A percentile compares a stretch with the other conserved stretches of the same genome.
Evolutionary conservation across 2,888 invertebrate genomes (phyloP).

Genomic region (Seira sanloemensis): DNA sequence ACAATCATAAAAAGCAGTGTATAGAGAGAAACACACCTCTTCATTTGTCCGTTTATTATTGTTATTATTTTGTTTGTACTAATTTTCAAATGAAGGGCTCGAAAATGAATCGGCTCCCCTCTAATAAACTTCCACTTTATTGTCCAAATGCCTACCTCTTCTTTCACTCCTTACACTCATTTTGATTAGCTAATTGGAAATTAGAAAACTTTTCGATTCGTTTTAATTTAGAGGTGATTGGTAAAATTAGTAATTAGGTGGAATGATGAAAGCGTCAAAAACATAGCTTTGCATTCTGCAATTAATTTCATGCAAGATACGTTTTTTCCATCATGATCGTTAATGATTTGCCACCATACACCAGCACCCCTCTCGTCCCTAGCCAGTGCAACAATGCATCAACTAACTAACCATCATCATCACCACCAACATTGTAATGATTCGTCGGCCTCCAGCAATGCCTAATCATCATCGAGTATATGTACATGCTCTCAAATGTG

Average conservation of each 20-base stretch:
- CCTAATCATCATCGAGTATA: slow-evolving; percentile 35
- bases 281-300: background rate
- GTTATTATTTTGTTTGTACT: too few species aligned
- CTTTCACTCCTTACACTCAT: slow-evolving; percentile 19
- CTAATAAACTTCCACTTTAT: background rate
- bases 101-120: background rate
- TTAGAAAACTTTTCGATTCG: slow-evolving; percentile 55
- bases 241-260: slow-evolving; percentile 45
- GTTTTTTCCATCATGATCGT: background rate
- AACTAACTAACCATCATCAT: slow-evolving; percentile 39
- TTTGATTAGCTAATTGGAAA: slow-evolving; percentile 67
- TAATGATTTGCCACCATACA: slow-evolving; percentile 33
- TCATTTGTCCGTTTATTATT: slow-evolving; percentile 54
- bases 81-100: background rate
- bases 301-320: background rate
- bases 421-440: background rate
- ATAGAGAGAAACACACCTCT: slow-evolving; percentile 51
- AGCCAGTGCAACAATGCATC: background rate
- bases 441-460: slow-evolving; percentile 55
- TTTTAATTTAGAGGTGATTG: slow-evolving; percentile 64
- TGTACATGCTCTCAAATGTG: too few species aligned
- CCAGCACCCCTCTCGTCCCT: background rate
- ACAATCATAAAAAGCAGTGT: background rate
- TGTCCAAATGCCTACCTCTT: background rate
- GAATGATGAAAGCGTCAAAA: slow-evolving; percentile 36